Conservation (phyloP, 2,797 vertebrate species). For the Thalassophryne amazonica region DNA sequence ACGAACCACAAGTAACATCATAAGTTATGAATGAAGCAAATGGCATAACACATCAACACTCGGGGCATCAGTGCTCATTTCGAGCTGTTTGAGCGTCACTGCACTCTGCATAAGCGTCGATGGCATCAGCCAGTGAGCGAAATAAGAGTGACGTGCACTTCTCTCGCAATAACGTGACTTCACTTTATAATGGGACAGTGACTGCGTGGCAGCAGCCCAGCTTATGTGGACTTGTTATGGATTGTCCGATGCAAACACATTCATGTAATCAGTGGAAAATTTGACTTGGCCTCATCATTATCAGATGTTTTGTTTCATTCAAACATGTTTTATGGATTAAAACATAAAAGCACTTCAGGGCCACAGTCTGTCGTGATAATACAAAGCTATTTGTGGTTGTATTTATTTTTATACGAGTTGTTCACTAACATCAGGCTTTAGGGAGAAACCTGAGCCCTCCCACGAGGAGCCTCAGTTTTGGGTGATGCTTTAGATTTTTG, state of each 20-base stretch:
- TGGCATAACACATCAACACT: conserved; percentile 69
- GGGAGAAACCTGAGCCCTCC: conserved; percentile 44
- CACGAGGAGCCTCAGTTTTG: conserved; percentile 49
- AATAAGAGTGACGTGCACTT: conserved; percentile 59
- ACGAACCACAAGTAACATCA: conserved; percentile 71
- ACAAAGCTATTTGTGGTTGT: conserved; percentile 66
- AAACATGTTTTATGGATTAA: conserved; percentile 69
- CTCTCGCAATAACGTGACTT: conserved; percentile 65
- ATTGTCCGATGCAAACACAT: conserved; percentile 22
- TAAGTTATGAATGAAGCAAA: conserved; percentile 77
- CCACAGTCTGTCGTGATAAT: conserved; percentile 62
- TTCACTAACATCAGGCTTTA: conserved; percentile 54
- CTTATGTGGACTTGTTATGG: conserved; percentile 50
- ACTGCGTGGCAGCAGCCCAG: conserved; percentile 51
- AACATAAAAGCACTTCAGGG: conserved; percentile 71
- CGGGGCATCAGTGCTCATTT: conserved; percentile 64
- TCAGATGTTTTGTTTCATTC: conserved; percentile 68
- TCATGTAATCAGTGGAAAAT: conserved; percentile 63
- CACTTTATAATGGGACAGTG: conserved; percentile 52
- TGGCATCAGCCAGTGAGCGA: conserved; percentile 54
- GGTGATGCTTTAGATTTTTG: conserved; percentile 57
- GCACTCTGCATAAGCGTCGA: conserved; percentile 46
- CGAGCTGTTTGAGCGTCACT: conserved; percentile 71
- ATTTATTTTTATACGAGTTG: conserved; percentile 64
- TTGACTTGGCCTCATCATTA: conserved; percentile 59